phyloP scores from a whole-genome alignment of 2,888 invertebrate species.

The Epistrophe eligans region DNA sequence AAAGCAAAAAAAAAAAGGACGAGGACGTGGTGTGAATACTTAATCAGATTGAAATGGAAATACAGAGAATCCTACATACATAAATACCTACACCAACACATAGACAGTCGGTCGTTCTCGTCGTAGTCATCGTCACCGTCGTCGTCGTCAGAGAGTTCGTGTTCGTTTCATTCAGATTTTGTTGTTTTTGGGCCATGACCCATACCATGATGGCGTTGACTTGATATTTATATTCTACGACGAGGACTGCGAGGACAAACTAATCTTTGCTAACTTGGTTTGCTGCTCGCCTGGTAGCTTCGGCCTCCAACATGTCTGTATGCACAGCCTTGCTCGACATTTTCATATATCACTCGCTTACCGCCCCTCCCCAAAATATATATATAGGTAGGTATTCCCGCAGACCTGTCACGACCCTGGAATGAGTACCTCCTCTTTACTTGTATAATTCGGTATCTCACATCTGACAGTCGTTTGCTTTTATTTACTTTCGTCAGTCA shows the following conservation, averaged over 20 bases:
- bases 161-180: slow-evolving; percentile 35
- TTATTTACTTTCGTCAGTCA: slow-evolving; percentile 71
- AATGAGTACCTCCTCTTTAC: slow-evolving; percentile 20
- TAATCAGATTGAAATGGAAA: slow-evolving; percentile 70
- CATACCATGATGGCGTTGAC: slow-evolving; percentile 64
- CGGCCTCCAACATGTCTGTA: slow-evolving; percentile 70
- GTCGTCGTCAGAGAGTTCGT: slow-evolving; percentile 23
- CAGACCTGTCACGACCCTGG: slow-evolving; percentile 14
- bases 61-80: slow-evolving; percentile 19
- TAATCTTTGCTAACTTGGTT: slow-evolving; percentile 43
- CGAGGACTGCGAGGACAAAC: slow-evolving; percentile 38
- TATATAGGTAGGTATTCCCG: background rate
- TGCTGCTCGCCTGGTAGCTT: slow-evolving; percentile 70
- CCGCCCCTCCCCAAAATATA: background rate
- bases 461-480: slow-evolving; percentile 65
- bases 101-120: background rate
- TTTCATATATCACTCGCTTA: slow-evolving; percentile 2
- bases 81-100: slow-evolving; percentile 33
- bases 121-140: background rate
- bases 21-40: slow-evolving; percentile 72
- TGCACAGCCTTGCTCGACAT: slow-evolving; percentile 49
- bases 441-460: slow-evolving; percentile 51
- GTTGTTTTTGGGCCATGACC: slow-evolving; percentile 70
- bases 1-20: slow-evolving; percentile 34
- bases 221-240: slow-evolving; percentile 25